A percentile compares a stretch with the other conserved stretches of the same genome.
phyloP scores from a whole-genome alignment of 2,797 vertebrate genomes.

The Sardinella longiceps region DNA sequence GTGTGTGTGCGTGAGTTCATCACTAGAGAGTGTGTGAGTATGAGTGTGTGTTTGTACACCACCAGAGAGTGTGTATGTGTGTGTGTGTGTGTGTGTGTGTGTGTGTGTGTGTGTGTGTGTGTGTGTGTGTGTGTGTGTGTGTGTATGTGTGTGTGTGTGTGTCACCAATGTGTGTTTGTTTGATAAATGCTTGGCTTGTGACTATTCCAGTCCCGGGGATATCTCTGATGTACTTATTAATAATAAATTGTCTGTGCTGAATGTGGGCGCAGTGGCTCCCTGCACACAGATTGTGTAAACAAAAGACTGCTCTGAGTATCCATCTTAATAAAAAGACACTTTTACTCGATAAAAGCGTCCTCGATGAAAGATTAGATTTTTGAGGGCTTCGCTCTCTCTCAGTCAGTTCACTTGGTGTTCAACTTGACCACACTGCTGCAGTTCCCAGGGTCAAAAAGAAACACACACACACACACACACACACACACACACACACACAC shows the following conservation, averaged over 20 bases:
- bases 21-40: too few relatives aligned
- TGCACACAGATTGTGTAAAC: conserved; percentile 82
- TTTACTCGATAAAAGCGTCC: conserved; percentile 85
- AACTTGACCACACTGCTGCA: conserved; percentile 35
- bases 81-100: neutral
- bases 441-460: neutral
- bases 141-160: neutral
- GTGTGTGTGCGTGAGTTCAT: too few relatives aligned
- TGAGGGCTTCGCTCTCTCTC: conserved; percentile 57
- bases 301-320: conserved; percentile 81
- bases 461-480: neutral
- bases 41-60: neutral
- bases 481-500: neutral
- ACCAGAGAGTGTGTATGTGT: neutral
- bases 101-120: neutral
- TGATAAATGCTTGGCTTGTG: conserved; percentile 80
- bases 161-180: conserved; percentile 56
- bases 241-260: conserved; percentile 82
- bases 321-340: conserved; percentile 84
- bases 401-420: conserved; percentile 52
- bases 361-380: conserved; percentile 77
- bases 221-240: conserved; percentile 86
- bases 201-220: conserved; percentile 79
- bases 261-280: conserved; percentile 81
- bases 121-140: neutral